Percentiles rank a stretch among this genome's conserved stretches.
phyloP scores from a whole-genome alignment of 2,797 vertebrate genomes.

The Kryptopterus vitreolus region DNA sequence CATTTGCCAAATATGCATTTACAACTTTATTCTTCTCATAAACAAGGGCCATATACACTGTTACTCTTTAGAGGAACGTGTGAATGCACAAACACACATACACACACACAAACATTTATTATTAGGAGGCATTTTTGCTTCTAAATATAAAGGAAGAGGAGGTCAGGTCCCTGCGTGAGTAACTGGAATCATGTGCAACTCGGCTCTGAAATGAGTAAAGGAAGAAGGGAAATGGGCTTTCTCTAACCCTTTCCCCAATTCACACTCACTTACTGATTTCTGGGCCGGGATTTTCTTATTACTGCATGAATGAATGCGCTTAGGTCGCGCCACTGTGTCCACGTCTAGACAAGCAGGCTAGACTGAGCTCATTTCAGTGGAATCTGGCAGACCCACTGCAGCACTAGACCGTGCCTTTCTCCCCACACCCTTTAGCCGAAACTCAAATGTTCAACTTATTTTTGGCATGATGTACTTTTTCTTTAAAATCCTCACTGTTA shows the following conservation, averaged over 20 bases:
- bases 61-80: not conserved
- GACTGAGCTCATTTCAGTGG: constrained; percentile 67
- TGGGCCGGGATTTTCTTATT: constrained; percentile 42
- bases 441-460: constrained; percentile 24
- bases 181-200: not conserved
- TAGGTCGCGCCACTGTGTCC: constrained; percentile 67
- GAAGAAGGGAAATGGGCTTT: constrained; percentile 5
- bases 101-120: constrained; percentile 12
- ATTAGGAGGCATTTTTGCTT: constrained; percentile 4
- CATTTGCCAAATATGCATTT: not conserved
- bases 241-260: not conserved
- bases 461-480: constrained; percentile 1
- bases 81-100: not conserved
- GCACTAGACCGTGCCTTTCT: constrained; percentile 58
- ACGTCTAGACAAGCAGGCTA: constrained; percentile 73
- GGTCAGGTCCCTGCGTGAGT: not conserved
- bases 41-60: not conserved
- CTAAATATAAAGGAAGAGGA: constrained; percentile 6
- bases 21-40: not conserved
- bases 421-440: constrained; percentile 27
- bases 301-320: constrained; percentile 56
- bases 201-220: not conserved
- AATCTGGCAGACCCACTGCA: constrained; percentile 69
- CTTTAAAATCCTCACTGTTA: not conserved
- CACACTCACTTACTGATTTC: constrained; percentile 40